Base-by-base conservation (phyloP, 2,797 vertebrate genomes). In the Pseudopleuronectes americanus region DNA sequence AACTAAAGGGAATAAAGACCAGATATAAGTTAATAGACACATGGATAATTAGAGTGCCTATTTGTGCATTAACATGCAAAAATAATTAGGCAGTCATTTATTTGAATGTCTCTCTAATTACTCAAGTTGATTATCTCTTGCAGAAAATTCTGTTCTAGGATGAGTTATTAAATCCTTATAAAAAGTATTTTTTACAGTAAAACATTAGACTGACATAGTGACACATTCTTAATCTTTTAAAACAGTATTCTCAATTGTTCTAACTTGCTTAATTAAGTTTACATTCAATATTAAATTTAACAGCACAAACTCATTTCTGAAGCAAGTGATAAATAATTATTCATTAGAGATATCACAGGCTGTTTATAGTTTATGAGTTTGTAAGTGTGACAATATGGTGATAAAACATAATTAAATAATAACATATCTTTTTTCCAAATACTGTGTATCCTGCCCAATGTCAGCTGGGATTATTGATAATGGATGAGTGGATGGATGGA, bases 101-200 rank as follows among this genome's bases (percentile, higher is more conserved):
- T 78, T 26, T 52, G 8, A 59, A 64, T 63, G 65, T 60, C 38
- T 65, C 47, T 57, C 6, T 70, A 45, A 69, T 80, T 64, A n/a
- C 8, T 19, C 21, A 31, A 56, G 55, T 38, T n/a, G 21, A 69
- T 61, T 26, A 19, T 51, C 38, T 68, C 12, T 68, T 28, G 43
- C 24, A 51, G 5, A 53, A 23, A 23, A 8, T 48, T n/a, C 2
- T n/a, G 19, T 48, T 54, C 54, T 14, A 4, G 10, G 8, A 60
- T 12, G 38, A 51, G 19, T 56, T 45, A 51, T 41, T 56, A 12
- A 53, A 26, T 13, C 10, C 12, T 4, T n/a, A n/a, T n/a, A n/a
- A n/a, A 16, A 26, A 7, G 38, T 41, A 4, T 41, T 41, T 41
- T 41, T 12, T 41, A 48, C 19, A 41, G 22, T 33, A 3, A 52